Base-by-base conservation (phyloP, 2,113 vertebrate genomes). In the Bos javanicus region DNA sequence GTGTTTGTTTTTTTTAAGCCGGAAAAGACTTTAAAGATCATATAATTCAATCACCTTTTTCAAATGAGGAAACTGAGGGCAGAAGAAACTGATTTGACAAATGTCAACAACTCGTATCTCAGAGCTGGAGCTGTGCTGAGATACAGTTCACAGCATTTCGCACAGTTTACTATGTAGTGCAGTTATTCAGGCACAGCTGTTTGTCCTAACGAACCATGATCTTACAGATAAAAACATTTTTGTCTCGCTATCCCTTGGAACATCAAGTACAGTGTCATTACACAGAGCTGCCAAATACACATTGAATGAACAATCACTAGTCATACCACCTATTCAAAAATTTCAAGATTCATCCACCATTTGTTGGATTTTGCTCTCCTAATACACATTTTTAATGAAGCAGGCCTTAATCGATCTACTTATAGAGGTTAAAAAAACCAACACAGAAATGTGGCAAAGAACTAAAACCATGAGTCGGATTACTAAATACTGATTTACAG, bases 401-500 rank as follows among this genome's bases (percentile, higher is more conserved):
- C 26, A 94, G 50, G 59, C 9, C 64, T 52, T 94, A 26, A 17
- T 67, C 17, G 74, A 95, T 59, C 54, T 71, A 64, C 46, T 97
- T 88, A 92, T 7, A 3, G 39, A 92, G 11, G 54, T 56, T 36
- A 84, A 64, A 85, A 71, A 60, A 89, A 91, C 11, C 90, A 4
- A n/a, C 28, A 92, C 28, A 76, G 23, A 94, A 95, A 96, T 92
- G 57, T 96, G 62, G 26, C 60, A 94, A 97, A 93, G n/a, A 96
- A 91, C 88, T 89, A 96, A 98, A 94, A 92, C 6, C 60, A 78
- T 64, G 46, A 94, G 23, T 94, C 23, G 39, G 52, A 91, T 82
- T 86, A 95, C n/a, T 81, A 88, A 97, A 87, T 64, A 86, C 4
- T 86, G 54, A 50, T 54, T 97, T 78, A 86, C 7, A 89, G 43